Evolutionary conservation across 2,888 invertebrate genomes (phyloP).

Genomic region (Subacronicta megacephala): DNA sequence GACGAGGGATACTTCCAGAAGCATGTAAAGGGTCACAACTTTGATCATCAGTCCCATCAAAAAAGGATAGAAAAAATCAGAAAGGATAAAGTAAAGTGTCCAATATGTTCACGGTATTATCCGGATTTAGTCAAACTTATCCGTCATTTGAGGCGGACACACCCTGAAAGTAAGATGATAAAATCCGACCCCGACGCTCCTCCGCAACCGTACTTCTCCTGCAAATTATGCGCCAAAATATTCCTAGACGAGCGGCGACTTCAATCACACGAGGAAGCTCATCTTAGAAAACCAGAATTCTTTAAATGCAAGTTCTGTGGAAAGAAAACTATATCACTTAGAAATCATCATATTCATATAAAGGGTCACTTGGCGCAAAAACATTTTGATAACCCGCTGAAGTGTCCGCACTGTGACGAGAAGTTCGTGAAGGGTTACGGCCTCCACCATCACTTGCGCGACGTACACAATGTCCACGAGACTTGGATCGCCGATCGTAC

Average conservation of each 20-base stretch:
- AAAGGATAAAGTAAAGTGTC: conserved; percentile 84
- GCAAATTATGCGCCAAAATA: conserved; percentile 84
- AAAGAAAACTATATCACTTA: conserved; percentile 80
- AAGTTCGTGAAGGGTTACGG: conserved; percentile 80
- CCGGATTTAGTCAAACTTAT: conserved; percentile 83
- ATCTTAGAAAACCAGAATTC: conserved; percentile 81
- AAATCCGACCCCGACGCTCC: conserved; percentile 85
- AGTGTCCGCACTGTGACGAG: conserved; percentile 81
- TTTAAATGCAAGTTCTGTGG: conserved; percentile 86
- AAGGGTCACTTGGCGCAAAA: conserved; percentile 81
- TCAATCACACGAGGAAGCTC: conserved; percentile 78
- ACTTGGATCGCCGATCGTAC: conserved; percentile 82
- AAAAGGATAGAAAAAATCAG: conserved; percentile 79
- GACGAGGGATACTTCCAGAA: conserved; percentile 84
- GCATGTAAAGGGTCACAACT: conserved; percentile 88
- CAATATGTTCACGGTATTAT: conserved; percentile 81
- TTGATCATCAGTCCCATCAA: conserved; percentile 80
- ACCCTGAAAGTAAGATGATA: conserved; percentile 88
- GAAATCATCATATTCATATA: conserved; percentile 80
- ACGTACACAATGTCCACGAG: conserved; percentile 78
- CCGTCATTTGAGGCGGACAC: conserved; percentile 80
- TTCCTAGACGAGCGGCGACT: conserved; percentile 79
- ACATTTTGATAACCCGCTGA: conserved; percentile 78
- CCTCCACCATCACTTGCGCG: conserved; percentile 82
- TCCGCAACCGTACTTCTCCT: conserved; percentile 75